Conservation (phyloP, 2,888 invertebrate species). For the Carcina quercana region DNA sequence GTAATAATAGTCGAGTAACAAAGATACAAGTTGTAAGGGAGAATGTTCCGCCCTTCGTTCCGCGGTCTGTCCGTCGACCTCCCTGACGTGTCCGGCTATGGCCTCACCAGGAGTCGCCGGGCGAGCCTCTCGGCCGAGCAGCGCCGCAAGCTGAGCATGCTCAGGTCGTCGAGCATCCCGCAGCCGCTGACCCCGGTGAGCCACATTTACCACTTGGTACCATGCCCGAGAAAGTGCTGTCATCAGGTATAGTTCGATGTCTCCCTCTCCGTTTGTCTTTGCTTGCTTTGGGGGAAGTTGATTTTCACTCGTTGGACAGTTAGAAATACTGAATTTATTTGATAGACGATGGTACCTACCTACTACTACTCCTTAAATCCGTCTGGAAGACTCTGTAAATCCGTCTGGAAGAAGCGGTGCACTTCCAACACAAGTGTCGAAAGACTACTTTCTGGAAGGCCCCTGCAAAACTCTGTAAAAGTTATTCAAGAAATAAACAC, state of each 20-base stretch:
- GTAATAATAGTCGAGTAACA: no score
- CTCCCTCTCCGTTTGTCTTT: neutral
- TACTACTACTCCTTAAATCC: no score
- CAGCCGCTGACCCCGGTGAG: conserved; percentile 65
- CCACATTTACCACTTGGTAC: conserved; percentile 74
- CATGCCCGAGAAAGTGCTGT: conserved; percentile 71
- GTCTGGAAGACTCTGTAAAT: no score
- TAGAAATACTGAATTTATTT: no score
- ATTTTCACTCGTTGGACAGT: no score
- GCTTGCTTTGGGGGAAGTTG: neutral
- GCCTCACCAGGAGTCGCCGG: conserved; percentile 61
- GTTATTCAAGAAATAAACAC: no score
- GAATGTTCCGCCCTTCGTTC: conserved; percentile 57
- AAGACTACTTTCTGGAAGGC: no score
- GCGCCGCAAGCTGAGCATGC: conserved; percentile 55
- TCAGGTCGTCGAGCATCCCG: conserved; percentile 53
- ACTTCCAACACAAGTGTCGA: no score
- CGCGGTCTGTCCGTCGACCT: conserved; percentile 52
- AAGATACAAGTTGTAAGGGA: no score
- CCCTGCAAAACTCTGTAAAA: no score
- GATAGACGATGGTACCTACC: no score
- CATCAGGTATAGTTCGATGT: conserved; percentile 50
- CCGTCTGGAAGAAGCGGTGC: no score
- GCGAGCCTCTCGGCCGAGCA: conserved; percentile 63
- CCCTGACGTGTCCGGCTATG: conserved; percentile 49